A percentile compares a stretch with the other conserved stretches of the same genome.
phyloP scores from a whole-genome alignment of 2,113 vertebrate species.

The Carlito syrichta region DNA sequence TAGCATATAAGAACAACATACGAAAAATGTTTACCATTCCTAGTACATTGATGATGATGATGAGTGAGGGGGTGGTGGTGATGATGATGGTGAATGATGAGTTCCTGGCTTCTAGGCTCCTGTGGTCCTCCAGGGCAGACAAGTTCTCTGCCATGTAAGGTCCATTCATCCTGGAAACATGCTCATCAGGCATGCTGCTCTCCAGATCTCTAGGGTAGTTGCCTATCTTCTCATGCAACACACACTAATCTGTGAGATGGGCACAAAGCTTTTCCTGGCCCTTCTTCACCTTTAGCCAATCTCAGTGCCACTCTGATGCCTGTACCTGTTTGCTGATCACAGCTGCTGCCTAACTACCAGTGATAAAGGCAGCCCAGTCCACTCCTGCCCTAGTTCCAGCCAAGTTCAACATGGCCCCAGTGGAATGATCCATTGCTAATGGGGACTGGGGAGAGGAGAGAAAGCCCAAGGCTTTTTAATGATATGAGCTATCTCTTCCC shows the following conservation, averaged over 20 bases:
- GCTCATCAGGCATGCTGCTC: neutral
- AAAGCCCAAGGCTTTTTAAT: neutral
- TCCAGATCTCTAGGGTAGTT: neutral
- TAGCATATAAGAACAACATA: neutral
- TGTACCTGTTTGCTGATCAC: neutral
- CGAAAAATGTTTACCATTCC: neutral
- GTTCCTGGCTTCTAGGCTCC: neutral
- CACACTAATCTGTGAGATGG: neutral
- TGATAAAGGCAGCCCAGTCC: neutral
- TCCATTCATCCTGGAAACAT: neutral
- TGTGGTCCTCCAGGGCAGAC: neutral
- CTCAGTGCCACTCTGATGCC: neutral
- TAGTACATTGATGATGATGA: neutral
- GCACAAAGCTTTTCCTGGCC: neutral
- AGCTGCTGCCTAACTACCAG: neutral
- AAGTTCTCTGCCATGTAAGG: neutral
- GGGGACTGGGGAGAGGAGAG: neutral
- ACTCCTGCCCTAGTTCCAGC: neutral
- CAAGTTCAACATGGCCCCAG: neutral
- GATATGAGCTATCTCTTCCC: neutral
- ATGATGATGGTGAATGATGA: neutral
- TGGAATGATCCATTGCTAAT: neutral
- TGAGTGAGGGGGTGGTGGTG: neutral
- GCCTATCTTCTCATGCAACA: neutral
- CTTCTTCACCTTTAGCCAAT: neutral